Conservation (phyloP, 2,113 vertebrate genomes). For the Craseonycteris thonglongyai region DNA sequence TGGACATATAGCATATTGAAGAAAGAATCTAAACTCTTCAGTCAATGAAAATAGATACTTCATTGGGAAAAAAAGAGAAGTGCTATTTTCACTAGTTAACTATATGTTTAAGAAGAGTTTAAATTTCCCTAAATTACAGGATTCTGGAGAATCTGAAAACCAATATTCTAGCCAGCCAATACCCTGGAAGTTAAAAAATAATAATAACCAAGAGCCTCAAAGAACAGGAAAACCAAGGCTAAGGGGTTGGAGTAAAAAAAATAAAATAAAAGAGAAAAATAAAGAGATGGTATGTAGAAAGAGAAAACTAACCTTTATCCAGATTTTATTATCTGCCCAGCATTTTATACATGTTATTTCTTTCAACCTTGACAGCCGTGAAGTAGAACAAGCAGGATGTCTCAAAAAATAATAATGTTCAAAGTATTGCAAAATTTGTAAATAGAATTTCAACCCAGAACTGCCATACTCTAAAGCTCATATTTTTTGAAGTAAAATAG, state of each 20-base stretch:
- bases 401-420: neutral
- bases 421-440: neutral
- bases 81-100: neutral
- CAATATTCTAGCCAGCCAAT: neutral
- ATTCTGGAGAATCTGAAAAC: neutral
- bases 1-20: neutral
- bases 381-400: neutral
- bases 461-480: neutral
- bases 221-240: neutral
- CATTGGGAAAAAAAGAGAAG: neutral
- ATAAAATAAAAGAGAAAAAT: neutral
- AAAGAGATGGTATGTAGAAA: neutral
- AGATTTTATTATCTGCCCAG: neutral
- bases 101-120: neutral
- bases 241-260: neutral
- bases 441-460: neutral
- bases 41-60: neutral
- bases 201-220: neutral
- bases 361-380: neutral
- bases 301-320: neutral
- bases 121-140: neutral
- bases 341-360: neutral
- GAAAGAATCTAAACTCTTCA: neutral
- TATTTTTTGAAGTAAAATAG: neutral
- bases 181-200: neutral